Base-by-base conservation (phyloP, 2,888 invertebrate species). In the Amiota minor region DNA sequence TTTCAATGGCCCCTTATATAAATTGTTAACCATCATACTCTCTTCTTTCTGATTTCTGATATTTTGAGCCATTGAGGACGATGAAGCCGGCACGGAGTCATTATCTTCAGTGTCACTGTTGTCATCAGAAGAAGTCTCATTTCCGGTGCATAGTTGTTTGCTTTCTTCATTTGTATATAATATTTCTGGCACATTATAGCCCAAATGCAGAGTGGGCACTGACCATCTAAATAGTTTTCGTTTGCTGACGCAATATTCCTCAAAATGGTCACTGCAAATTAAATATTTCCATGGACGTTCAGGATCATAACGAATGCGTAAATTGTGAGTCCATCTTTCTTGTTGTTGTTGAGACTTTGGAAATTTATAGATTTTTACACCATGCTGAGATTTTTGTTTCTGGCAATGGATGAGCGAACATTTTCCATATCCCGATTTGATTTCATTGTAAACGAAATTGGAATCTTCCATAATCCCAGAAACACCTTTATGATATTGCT, bases 171-270 rank as follows among this genome's bases (percentile, higher is more conserved):
- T 83, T 2, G 80, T 76, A 16, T 75, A 83, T 16, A 85, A 72
- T 3, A 74, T 68, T 8, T 68, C 69, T 1, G 86, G 84, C n/a
- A 83, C 84, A 73, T 83, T 83, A 9, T 75, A 68, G 2, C 87
- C 87, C 45, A 88, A 75, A 20, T 85, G 79, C 9, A 88, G 73
- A 0, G 87, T 88, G 6, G 87, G 87, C 69, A 88, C 80, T 2
- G 88, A 85, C 88, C 87, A 88, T 20, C 82, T 80, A 3, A 83
- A 80, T 14, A 88, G 77, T 67, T 84, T 83, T 12, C 86, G 75
- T 14, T 79, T 72, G 23, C 77, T 73, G 6, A 83, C 79, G 67
- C 86, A 84, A 4, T 70, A 69, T 6, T 78, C 69, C 49, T 84
- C 86, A 45, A 84, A 84, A 49, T 84, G 84, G 1, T 69, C 85